Evolutionary conservation across 2,113 vertebrate genomes (phyloP).

Genomic region (Cranoglanis bouderius): DNA sequence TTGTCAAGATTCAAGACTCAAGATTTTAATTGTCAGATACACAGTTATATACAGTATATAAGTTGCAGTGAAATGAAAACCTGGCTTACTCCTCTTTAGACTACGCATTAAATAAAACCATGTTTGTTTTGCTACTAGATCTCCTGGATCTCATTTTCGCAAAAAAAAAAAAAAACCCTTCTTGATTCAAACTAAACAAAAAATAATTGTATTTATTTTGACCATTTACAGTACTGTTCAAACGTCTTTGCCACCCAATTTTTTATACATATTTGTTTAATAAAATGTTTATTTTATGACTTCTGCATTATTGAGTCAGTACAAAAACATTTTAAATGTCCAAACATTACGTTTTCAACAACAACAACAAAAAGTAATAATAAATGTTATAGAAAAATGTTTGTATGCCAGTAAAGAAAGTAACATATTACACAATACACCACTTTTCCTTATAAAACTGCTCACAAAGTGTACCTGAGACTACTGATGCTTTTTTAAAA

Average conservation of each 20-base stretch:
- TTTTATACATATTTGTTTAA: neutral
- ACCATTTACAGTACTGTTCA: neutral
- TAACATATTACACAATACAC: neutral
- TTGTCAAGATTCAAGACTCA: too few relatives aligned
- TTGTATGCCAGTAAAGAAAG: neutral
- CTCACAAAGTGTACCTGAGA: neutral
- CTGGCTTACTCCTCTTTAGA: too few relatives aligned
- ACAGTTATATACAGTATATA: too few relatives aligned
- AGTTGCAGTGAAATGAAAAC: too few relatives aligned
- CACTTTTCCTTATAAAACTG: neutral
- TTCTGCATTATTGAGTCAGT: neutral
- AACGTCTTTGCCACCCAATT: neutral
- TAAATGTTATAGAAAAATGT: neutral
- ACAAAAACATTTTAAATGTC: neutral
- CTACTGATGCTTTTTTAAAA: neutral
- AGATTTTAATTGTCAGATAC: too few relatives aligned
- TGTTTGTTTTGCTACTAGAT: neutral
- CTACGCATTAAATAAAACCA: neutral
- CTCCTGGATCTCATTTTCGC: too few relatives aligned
- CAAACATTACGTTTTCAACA: neutral
- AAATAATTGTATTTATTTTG: neutral
- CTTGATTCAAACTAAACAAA: neutral
- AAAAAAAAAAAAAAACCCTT: neutral
- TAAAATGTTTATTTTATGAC: neutral
- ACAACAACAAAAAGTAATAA: neutral